These are phyloP conservation scores for Dicaeum eximium DNA, from an alignment of 2,113 vertebrate genomes.

Conservation along the genomic window DNA sequence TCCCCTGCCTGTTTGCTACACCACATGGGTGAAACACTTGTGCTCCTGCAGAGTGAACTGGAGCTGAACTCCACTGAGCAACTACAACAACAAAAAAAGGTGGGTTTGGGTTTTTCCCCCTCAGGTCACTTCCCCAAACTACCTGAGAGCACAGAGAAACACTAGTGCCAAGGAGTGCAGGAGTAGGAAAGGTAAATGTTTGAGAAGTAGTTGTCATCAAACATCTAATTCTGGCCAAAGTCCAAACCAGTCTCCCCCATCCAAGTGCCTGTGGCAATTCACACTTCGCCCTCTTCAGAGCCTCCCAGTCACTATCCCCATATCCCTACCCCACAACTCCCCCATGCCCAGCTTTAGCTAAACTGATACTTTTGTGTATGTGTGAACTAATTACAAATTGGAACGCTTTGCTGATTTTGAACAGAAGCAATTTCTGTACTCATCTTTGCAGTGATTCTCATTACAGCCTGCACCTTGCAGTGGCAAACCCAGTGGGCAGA, in stretches of 20 bases:
- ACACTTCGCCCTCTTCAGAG: neutral
- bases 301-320: neutral
- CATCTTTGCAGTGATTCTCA: neutral
- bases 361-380: neutral
- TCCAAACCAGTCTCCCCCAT: neutral
- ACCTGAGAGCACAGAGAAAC: neutral
- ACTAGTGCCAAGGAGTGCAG: neutral
- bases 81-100: neutral
- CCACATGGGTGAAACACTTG: neutral
- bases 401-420: neutral
- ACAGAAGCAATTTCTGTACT: neutral
- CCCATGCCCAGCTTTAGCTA: neutral
- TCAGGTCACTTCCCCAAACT: neutral
- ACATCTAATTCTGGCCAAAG: neutral
- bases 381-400: neutral
- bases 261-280: neutral
- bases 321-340: neutral
- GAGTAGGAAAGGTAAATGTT: neutral
- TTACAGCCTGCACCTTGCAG: neutral
- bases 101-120: accelerated
- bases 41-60: neutral
- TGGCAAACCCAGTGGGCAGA: neutral
- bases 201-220: neutral
- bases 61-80: neutral
- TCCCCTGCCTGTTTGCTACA: neutral